Evolutionary conservation across 2,797 vertebrate species (phyloP), one percentile per base, ranked within the genome.

Genomic region (Coracias cyanogaster): DNA sequence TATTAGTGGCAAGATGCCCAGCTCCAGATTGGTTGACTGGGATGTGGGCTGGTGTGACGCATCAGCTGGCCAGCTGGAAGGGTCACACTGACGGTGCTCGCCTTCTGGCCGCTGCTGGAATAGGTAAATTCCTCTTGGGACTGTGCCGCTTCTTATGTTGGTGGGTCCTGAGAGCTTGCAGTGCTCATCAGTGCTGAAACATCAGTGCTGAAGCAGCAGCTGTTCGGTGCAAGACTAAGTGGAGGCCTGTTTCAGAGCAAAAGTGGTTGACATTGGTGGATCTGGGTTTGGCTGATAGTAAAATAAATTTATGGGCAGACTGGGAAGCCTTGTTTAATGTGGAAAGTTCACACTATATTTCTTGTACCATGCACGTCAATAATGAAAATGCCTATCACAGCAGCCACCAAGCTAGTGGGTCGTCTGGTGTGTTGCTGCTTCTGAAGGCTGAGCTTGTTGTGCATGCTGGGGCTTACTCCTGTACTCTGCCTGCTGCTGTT

Each of bases 311-410:
- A 74, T 41, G 57, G 64, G 31, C 8, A 15, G 28, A 60, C 55
- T 64, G 76, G 55, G 69, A 82, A 93, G 64, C 29, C 39, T 82
- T 54, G 26, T 83, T 74, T 80, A 33, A 37, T 31, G 67, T 71
- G 82, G n/a, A 73, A 87, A 35, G 51, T 91, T 92, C 79, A 55
- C 43, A 8, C 3, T 12, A 2, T 39, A 6, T 87, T 82, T 64
- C 52, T 77, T 0, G 0, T 55, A 62, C 64, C 1, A 0, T 48
- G 22, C 45, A 9, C 0, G 1, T 73, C 2, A 4, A 10, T 49
- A 81, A 60, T 74, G 79, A 80, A 77, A 67, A 70, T 61, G 65
- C 78, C 58, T 58, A 1, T 89, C 21, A 20, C 7, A 25, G 69
- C 82, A 80, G 72, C 54, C 43, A 52, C 55, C 35, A 19, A 70